These are phyloP conservation scores for Keiferia lycopersicella DNA, from an alignment of 2,888 invertebrate genomes.

Conservation along the genomic window DNA sequence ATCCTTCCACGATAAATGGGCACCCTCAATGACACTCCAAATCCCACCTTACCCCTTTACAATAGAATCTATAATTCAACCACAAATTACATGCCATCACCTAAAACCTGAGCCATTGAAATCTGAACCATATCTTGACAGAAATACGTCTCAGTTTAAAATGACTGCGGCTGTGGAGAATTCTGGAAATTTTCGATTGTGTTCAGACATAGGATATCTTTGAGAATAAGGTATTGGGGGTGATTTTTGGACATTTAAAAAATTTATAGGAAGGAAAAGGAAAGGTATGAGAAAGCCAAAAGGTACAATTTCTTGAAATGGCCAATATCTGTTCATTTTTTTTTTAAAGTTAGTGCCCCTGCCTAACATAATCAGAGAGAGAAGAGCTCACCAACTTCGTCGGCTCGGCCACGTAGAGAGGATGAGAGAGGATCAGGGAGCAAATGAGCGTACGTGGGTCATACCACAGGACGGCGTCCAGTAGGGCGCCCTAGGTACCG, in stretches of 20 bases:
- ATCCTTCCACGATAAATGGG: conserved; percentile 22
- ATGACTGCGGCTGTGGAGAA: neutral
- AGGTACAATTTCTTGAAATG: neutral
- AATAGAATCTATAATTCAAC: conserved; percentile 29
- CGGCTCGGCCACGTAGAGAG: too few relatives aligned
- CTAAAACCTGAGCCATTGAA: neutral
- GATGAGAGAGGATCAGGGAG: too few relatives aligned
- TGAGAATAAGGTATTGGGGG: neutral
- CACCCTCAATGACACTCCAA: conserved; percentile 36
- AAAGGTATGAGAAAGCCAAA: neutral
- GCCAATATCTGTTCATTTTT: too few relatives aligned
- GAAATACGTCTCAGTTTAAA: conserved; percentile 14
- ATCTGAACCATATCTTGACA: conserved; percentile 12
- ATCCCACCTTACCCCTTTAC: conserved; percentile 32
- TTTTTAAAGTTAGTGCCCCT: too few relatives aligned
- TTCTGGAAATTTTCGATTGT: conserved; percentile 5
- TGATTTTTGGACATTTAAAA: neutral
- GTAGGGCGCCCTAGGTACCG: too few relatives aligned
- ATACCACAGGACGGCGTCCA: too few relatives aligned
- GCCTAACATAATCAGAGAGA: too few relatives aligned
- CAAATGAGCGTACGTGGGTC: too few relatives aligned
- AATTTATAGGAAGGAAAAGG: neutral
- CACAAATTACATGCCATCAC: conserved; percentile 17
- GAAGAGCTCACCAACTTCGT: too few relatives aligned
- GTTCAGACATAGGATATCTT: neutral